These are phyloP conservation scores for Coccyzus lansbergi DNA, from an alignment of 2,797 vertebrate genomes.

Conservation along the genomic window DNA sequence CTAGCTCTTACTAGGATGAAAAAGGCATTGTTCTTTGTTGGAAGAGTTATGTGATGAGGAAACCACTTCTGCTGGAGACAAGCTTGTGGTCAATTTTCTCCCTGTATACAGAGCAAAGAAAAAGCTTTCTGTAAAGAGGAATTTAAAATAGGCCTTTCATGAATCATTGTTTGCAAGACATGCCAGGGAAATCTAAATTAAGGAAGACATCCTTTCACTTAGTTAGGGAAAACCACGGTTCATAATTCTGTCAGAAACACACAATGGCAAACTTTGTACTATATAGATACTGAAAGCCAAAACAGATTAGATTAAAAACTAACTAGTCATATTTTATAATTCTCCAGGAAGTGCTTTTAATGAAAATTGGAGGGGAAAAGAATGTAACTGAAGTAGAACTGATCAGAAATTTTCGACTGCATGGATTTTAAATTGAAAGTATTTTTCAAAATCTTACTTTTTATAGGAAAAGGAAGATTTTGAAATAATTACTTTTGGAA, in stretches of 20 bases:
- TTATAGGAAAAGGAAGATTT: background rate
- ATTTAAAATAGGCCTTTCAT: slow-evolving; percentile 51
- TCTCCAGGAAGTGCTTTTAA: background rate
- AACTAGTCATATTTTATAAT: slow-evolving; percentile 11
- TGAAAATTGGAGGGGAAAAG: background rate
- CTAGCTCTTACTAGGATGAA: slow-evolving; percentile 49
- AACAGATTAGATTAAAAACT: slow-evolving; percentile 40
- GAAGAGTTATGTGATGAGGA: slow-evolving; percentile 72
- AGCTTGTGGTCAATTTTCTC: slow-evolving; percentile 65
- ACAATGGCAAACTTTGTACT: slow-evolving; percentile 53
- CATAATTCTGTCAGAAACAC: slow-evolving; percentile 70
- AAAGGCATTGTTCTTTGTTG: slow-evolving; percentile 66
- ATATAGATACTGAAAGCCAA: slow-evolving; percentile 37
- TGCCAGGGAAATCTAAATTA: slow-evolving; percentile 63
- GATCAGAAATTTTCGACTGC: background rate
- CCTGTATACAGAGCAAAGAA: slow-evolving; percentile 6
- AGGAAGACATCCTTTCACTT: slow-evolving; percentile 68
- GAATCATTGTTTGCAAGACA: slow-evolving; percentile 69
- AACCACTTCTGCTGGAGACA: slow-evolving; percentile 73
- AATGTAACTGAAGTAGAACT: background rate
- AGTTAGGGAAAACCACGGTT: slow-evolving; percentile 63
- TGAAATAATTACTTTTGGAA: background rate
- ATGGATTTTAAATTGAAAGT: background rate
- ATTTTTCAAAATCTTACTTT: background rate
- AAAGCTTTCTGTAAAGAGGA: slow-evolving; percentile 45